These are phyloP conservation scores for Allygus modestus DNA, from an alignment of 2,888 invertebrate species.

Conservation along the genomic window DNA sequence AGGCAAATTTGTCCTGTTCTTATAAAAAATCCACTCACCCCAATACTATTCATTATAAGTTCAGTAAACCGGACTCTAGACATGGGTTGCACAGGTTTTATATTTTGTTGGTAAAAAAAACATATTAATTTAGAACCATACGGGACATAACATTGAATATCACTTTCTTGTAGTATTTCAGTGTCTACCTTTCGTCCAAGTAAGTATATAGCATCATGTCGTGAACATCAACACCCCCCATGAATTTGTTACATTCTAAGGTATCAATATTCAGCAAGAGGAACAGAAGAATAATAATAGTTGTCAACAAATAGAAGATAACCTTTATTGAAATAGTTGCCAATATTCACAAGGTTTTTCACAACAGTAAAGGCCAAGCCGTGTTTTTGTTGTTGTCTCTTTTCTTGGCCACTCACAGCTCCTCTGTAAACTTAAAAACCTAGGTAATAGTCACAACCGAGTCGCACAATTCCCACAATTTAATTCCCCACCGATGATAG, in stretches of 20 bases:
- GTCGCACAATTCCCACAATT: constrained; percentile 25
- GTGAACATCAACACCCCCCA: too few relatives aligned
- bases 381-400: not conserved
- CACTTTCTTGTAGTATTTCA: not conserved
- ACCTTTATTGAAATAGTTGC: constrained; percentile 39
- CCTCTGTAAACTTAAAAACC: constrained; percentile 6
- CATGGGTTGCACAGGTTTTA: not conserved
- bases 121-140: not conserved
- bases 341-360: not conserved
- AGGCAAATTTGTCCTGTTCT: not conserved
- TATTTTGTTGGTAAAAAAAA: not conserved
- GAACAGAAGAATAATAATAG: constrained; percentile 22
- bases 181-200: not conserved
- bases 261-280: not conserved
- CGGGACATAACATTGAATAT: too few relatives aligned
- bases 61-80: too few relatives aligned
- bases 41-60: not conserved
- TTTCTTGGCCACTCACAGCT: not conserved
- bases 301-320: constrained; percentile 44
- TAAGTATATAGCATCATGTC: not conserved
- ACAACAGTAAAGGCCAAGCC: constrained; percentile 17
- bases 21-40: not conserved
- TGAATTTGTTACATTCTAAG: too few relatives aligned
- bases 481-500: constrained; percentile 19
- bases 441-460: not conserved